These are phyloP conservation scores for Cephonodes hylas DNA, from an alignment of 2,888 invertebrate genomes.

Conservation along the genomic window DNA sequence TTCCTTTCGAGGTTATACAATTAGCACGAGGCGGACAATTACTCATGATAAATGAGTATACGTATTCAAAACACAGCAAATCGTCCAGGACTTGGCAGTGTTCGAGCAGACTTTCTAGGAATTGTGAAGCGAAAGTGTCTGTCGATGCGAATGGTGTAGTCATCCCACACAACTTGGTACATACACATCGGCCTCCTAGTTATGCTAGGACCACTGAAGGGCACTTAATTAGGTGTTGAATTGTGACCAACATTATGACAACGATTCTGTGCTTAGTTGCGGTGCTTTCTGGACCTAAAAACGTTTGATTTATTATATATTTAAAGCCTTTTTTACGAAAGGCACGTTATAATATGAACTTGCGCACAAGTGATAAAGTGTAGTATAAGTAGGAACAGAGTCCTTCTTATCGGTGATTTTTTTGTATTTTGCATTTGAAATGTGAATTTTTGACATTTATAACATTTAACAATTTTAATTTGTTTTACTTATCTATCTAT, in stretches of 20 bases:
- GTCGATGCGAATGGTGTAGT: background rate
- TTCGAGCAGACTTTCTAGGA: background rate
- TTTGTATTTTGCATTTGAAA: no score
- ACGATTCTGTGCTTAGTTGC: no score
- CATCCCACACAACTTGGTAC: conserved; percentile 4
- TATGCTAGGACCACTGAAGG: conserved; percentile 8
- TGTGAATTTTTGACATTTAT: no score
- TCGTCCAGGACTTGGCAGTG: background rate
- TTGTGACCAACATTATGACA: background rate
- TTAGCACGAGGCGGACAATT: background rate
- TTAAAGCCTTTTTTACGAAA: no score
- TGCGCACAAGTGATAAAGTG: no score
- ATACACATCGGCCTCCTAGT: conserved; percentile 17
- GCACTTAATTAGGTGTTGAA: background rate
- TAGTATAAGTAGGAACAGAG: no score
- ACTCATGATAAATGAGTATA: conserved; percentile 5
- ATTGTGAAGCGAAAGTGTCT: background rate
- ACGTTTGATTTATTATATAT: no score
- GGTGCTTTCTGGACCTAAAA: no score
- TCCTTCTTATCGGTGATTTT: no score
- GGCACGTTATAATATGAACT: no score
- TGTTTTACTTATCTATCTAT: no score
- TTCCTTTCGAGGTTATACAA: background rate
- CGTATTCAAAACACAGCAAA: background rate
- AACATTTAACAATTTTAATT: no score